Conservation (phyloP, 2,888 invertebrate genomes). For the Lamellibrachia columna region DNA sequence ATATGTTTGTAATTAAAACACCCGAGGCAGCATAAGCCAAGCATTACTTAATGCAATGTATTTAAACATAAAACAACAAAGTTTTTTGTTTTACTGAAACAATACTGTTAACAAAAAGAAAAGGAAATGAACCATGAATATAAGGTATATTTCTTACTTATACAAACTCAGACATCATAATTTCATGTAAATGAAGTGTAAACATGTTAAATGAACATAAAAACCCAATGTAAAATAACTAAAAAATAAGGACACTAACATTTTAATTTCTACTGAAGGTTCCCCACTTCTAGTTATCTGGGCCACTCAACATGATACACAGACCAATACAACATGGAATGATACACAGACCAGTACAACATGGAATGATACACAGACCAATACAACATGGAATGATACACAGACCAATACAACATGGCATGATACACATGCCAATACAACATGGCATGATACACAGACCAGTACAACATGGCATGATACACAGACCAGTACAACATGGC, state of each 20-base stretch:
- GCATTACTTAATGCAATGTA: neutral
- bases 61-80: neutral
- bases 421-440: too few species aligned
- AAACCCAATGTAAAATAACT: constrained; percentile 21
- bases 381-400: neutral
- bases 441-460: neutral
- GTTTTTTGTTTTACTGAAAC: neutral
- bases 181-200: constrained; percentile 64
- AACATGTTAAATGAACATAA: constrained; percentile 41
- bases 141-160: too few species aligned
- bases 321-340: too few species aligned
- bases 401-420: too few species aligned
- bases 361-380: neutral
- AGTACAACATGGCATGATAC: neutral
- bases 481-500: too few species aligned
- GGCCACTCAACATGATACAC: too few species aligned
- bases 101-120: too few species aligned
- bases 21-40: neutral
- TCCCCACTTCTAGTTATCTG: too few species aligned
- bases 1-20: neutral
- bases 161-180: neutral
- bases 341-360: too few species aligned
- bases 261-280: too few species aligned
- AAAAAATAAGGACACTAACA: neutral
- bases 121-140: too few species aligned